Percentiles rank a stretch among this genome's conserved stretches.
Evolutionary conservation across 53 echinoderm and acorn worm species (phyloP).

Genomic region (Hippasteria phrygiana): DNA sequence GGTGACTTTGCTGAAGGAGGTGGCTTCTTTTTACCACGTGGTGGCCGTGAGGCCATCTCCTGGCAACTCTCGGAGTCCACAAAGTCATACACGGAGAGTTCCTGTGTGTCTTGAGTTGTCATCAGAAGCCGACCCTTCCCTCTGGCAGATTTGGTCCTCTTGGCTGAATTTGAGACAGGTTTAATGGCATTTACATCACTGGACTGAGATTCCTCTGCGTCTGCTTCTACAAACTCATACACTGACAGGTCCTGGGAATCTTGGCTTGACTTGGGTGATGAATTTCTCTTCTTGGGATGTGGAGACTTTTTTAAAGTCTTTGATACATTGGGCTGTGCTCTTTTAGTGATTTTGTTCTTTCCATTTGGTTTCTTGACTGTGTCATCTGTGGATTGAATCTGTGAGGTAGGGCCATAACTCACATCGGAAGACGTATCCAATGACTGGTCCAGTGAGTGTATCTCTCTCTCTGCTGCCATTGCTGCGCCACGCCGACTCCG

Average conservation of each 20-base stretch:
- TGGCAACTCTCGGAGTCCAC: slow-evolving; percentile 29
- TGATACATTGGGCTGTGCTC: neutral
- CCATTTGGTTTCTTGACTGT: neutral
- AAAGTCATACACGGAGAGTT: slow-evolving; percentile 51
- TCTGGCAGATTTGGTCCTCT: neutral
- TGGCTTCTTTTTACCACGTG: slow-evolving; percentile 16
- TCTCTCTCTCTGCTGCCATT: slow-evolving; percentile 13
- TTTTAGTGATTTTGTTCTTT: neutral
- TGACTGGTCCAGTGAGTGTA: neutral
- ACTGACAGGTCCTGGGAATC: neutral
- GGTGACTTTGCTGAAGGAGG: neutral
- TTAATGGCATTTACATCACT: neutral
- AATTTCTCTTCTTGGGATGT: neutral
- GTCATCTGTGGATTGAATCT: neutral
- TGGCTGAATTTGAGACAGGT: neutral
- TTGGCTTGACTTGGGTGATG: neutral
- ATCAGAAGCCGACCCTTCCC: neutral
- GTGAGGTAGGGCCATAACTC: neutral
- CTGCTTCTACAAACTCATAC: neutral
- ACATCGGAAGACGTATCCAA: neutral
- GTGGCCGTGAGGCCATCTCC: neutral
- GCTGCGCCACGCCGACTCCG: slow-evolving; percentile 33
- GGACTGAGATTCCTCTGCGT: neutral
- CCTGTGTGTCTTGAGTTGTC: neutral
- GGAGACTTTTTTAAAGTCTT: neutral